A percentile compares a stretch with the other conserved stretches of the same genome.
phyloP scores from a whole-genome alignment of 2,113 vertebrate species.

The Aphyosemion australe region DNA sequence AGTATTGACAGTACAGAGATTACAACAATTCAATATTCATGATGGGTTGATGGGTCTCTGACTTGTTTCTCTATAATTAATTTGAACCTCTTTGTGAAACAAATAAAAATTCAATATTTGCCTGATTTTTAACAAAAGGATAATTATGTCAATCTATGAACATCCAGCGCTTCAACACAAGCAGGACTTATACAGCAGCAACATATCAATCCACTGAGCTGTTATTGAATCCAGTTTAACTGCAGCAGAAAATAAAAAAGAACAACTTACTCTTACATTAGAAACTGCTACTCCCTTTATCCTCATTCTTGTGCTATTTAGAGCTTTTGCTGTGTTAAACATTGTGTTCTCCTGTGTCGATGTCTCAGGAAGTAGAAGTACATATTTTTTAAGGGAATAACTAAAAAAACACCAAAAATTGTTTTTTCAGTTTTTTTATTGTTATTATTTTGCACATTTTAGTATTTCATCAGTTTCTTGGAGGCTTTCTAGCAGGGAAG shows the following conservation, averaged over 20 bases:
- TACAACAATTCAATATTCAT: too few species aligned
- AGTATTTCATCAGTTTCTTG: too few species aligned
- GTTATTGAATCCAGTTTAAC: not conserved
- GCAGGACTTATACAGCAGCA: too few species aligned
- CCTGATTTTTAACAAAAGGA: conserved; percentile 12
- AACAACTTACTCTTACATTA: conserved; percentile 3
- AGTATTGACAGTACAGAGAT: too few species aligned
- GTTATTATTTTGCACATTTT: too few species aligned
- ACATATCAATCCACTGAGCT: too few species aligned
- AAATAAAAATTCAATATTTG: conserved; percentile 1
- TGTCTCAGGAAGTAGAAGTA: not conserved
- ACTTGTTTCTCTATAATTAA: not conserved
- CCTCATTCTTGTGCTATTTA: not conserved
- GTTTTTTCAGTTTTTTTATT: too few species aligned
- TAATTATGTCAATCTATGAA: conserved; percentile 17
- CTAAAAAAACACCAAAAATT: too few species aligned
- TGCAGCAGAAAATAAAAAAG: conserved; percentile 11
- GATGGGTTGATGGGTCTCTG: not conserved
- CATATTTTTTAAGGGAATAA: too few species aligned
- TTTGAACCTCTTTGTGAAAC: conserved; percentile 2
- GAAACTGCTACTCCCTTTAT: conserved; percentile 2
- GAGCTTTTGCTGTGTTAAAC: not conserved
- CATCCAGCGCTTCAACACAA: not conserved
- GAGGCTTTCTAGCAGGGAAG: too few species aligned
- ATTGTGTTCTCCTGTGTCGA: not conserved